Conservation (phyloP, 2,797 vertebrate genomes). For the Lithobates pipiens region DNA sequence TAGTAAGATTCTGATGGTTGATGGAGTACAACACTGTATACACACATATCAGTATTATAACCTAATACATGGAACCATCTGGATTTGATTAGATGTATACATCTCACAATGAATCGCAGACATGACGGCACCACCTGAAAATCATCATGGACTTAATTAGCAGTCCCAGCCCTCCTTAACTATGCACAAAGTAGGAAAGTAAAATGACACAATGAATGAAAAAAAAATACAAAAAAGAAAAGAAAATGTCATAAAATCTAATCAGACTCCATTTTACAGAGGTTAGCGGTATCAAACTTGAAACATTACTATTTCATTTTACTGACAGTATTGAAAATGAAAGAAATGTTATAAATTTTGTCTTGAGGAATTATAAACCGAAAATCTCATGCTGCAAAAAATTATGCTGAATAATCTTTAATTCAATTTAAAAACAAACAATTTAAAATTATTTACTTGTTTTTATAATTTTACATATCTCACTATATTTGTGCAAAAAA, state of each 20-base stretch:
- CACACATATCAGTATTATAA: not conserved
- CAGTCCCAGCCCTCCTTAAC: not conserved
- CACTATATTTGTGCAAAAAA: no score
- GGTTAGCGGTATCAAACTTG: not conserved
- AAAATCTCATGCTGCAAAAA: not conserved
- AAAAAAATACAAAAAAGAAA: not conserved
- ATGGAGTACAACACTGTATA: no score
- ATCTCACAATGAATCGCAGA: conserved; percentile 38
- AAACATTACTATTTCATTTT: not conserved
- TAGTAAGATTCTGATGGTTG: conserved; percentile 1
- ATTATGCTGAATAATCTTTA: not conserved
- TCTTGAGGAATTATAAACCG: not conserved
- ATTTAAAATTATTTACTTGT: no score
- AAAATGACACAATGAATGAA: conserved; percentile 3
- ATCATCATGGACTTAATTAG: conserved; percentile 48
- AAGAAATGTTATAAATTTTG: not conserved
- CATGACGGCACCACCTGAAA: conserved; percentile 51
- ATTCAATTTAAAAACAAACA: no score
- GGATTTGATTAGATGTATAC: conserved; percentile 46
- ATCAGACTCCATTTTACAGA: not conserved
- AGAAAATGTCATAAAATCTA: not conserved
- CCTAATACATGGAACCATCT: conserved; percentile 18
- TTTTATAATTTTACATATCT: no score
- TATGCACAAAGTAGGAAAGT: not conserved
- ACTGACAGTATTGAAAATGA: not conserved